These are phyloP conservation scores for Malachius bipustulatus DNA, from an alignment of 2,888 invertebrate species.

Conservation along the genomic window DNA sequence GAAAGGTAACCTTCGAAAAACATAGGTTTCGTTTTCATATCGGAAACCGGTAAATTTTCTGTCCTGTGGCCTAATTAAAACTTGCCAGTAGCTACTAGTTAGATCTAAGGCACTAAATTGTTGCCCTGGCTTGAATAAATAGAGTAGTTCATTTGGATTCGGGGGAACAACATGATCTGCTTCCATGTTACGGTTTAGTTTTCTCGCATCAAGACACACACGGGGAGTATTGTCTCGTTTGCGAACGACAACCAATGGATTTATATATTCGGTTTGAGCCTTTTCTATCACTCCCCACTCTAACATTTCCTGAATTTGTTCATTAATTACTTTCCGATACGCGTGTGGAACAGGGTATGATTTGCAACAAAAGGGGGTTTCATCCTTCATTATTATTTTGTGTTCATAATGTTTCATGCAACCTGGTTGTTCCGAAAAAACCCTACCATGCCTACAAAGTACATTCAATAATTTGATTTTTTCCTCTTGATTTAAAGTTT, in stretches of 20 bases:
- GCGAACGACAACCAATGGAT: background rate
- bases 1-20: constrained; percentile 7
- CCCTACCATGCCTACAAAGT: background rate
- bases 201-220: constrained; percentile 4
- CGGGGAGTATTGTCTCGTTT: constrained; percentile 4
- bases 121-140: background rate
- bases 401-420: constrained; percentile 1
- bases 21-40: constrained; percentile 6
- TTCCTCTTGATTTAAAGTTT: too few species aligned
- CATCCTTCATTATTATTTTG: background rate
- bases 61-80: constrained; percentile 3
- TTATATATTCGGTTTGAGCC: constrained; percentile 4
- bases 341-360: constrained; percentile 2
- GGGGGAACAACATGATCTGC: constrained; percentile 4
- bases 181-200: background rate
- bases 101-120: constrained; percentile 6
- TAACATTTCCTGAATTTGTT: constrained; percentile 5
- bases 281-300: background rate
- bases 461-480: background rate
- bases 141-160: constrained; percentile 5
- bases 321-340: constrained; percentile 2
- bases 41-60: constrained; percentile 6
- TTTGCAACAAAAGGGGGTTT: background rate
- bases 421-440: constrained; percentile 6
- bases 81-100: constrained; percentile 8